phyloP scores from a whole-genome alignment of 2,888 invertebrate genomes.

The Drosophila nr. medialis region DNA sequence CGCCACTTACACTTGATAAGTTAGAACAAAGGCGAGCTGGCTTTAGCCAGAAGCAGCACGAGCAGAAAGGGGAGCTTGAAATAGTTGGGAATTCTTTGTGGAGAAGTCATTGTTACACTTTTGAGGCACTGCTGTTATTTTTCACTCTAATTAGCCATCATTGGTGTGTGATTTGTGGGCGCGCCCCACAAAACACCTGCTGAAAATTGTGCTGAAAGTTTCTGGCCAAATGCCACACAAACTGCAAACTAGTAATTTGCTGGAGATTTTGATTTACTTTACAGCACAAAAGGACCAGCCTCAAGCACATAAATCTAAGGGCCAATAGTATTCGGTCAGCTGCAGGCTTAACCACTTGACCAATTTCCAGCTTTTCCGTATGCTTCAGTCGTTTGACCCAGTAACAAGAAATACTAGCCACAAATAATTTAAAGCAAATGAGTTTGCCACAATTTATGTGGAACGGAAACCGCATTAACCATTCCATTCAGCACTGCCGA shows the following conservation, averaged over 20 bases:
- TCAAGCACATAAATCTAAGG: constrained; percentile 44
- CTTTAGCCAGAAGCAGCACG: constrained; percentile 6
- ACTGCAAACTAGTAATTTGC: constrained; percentile 49
- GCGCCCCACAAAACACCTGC: constrained; percentile 43
- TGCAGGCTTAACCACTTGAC: constrained; percentile 52
- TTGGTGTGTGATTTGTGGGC: constrained; percentile 78
- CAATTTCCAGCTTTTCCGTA: constrained; percentile 49
- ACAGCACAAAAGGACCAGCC: constrained; percentile 18
- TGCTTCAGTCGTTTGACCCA: constrained; percentile 38
- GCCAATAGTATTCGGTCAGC: constrained; percentile 30
- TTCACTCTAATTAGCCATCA: constrained; percentile 77
- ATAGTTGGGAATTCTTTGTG: constrained; percentile 70
- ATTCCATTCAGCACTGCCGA: constrained; percentile 60
- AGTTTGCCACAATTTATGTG: constrained; percentile 73
- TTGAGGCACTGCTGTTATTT: constrained; percentile 56
- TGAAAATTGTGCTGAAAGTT: constrained; percentile 22
- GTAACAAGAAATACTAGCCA: constrained; percentile 27
- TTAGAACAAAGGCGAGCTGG: constrained; percentile 65
- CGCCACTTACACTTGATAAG: constrained; percentile 76
- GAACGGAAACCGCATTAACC: constrained; percentile 74
- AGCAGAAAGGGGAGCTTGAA: constrained; percentile 46
- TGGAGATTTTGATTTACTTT: constrained; percentile 67
- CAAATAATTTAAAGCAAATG: constrained; percentile 75
- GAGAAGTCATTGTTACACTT: constrained; percentile 72
- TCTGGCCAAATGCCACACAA: constrained; percentile 45